Conservation (phyloP, 2,113 vertebrate species). For the Natator depressus region DNA sequence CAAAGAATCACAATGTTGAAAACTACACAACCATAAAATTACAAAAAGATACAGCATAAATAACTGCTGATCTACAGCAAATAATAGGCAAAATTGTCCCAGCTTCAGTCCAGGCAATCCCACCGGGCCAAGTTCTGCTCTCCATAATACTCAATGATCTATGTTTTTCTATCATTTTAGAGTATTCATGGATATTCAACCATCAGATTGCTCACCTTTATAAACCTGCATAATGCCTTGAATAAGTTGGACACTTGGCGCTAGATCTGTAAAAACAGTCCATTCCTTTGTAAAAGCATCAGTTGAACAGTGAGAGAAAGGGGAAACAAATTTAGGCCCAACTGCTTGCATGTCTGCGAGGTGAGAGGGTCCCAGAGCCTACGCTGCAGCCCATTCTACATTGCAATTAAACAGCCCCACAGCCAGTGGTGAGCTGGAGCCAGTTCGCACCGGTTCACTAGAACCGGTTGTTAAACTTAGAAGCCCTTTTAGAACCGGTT, state of each 20-base stretch:
- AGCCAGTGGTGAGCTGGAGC: neutral
- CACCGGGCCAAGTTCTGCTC: neutral
- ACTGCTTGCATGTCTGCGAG: no score
- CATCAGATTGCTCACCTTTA: neutral
- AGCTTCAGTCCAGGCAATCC: neutral
- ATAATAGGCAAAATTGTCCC: neutral
- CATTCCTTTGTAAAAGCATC: neutral
- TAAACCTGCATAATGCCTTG: accelerated
- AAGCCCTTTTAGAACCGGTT: no score
- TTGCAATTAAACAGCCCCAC: neutral
- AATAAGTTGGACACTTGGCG: neutral
- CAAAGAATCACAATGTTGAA: neutral
- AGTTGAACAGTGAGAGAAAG: neutral
- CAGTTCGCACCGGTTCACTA: no score
- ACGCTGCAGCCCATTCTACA: neutral
- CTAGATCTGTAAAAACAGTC: neutral
- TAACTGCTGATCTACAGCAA: neutral
- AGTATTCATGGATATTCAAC: neutral
- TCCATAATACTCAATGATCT: neutral
- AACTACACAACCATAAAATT: neutral
- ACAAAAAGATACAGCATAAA: neutral
- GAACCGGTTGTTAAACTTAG: no score
- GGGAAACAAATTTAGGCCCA: neutral
- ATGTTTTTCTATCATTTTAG: neutral
- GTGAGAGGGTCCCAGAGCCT: neutral